phyloP scores from a whole-genome alignment of 2,113 vertebrate species.

The Marmota monax region DNA sequence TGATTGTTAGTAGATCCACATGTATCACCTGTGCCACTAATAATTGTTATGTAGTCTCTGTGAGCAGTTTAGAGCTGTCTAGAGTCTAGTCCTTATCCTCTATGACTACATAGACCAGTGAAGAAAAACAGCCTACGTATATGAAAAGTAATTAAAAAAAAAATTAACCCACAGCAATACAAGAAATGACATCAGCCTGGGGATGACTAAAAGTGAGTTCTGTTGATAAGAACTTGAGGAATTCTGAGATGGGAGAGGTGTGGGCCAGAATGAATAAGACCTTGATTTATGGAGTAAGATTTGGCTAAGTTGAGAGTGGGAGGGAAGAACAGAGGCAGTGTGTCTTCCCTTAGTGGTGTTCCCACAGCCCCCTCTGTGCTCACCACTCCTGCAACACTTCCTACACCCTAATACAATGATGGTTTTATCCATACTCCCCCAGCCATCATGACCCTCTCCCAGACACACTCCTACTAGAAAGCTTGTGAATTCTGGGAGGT shows the following conservation, averaged over 20 bases:
- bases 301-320: constrained; percentile 66
- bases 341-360: constrained; percentile 49
- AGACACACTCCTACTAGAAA: constrained; percentile 35
- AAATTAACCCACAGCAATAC: constrained; percentile 41
- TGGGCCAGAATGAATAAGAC: constrained; percentile 75
- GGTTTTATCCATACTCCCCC: constrained; percentile 70
- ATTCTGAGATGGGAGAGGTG: constrained; percentile 78
- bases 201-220: constrained; percentile 75
- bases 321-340: constrained; percentile 78
- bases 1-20: constrained; percentile 6
- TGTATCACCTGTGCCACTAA: neutral
- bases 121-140: constrained; percentile 9
- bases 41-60: constrained; percentile 38
- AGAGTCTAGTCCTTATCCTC: constrained; percentile 1
- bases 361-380: constrained; percentile 32
- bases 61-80: constrained; percentile 20
- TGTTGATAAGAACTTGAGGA: constrained; percentile 80
- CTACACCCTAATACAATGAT: constrained; percentile 75
- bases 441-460: neutral
- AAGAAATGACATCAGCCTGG: constrained; percentile 71
- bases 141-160: constrained; percentile 39
- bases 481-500: constrained; percentile 45
- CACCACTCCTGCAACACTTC: constrained; percentile 64
- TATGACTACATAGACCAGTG: neutral
- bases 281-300: constrained; percentile 57